Base-by-base conservation (phyloP, 2,113 vertebrate species). In the Chloebia gouldiae region DNA sequence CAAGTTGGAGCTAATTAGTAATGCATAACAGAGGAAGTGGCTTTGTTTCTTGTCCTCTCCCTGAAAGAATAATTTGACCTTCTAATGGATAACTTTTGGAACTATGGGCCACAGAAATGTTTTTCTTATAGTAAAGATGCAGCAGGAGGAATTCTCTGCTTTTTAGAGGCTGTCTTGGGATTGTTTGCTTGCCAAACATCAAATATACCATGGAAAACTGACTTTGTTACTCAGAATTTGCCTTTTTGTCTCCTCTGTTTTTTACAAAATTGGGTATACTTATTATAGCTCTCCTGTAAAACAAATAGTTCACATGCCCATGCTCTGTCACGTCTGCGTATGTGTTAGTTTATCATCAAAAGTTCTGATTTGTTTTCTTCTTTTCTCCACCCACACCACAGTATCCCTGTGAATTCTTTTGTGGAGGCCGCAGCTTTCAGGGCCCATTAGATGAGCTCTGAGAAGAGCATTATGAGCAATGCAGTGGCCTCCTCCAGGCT, bases 161-260 rank as follows among this genome's bases (percentile, higher is more conserved):
- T 96, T 95, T 86, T 92, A 79, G 88, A 95, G 42, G 50, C 50
- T 95, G n/a, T 73, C 78, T 89, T 63, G 89, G 79, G 44, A 73
- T 92, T 49, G 88, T 96, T 97, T 97, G 60, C 69, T 82, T 94
- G 88, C 76, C 68, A 73, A 94, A 92, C 40, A 88, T 89, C 71
- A 94, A 84, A 92, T 84, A 86, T 20, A 16, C 59, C 25, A 37
- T 14, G 40, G 71, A 93, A 92, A 95, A 71, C 50, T 70, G 44
- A 21, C 11, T 40, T 80, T 70, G 45, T 86, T 94, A 72, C 44
- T 25, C 37, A 28, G 87, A 86, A 75, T 22, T 73, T 86, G 22
- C 10, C 11, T 69, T 44, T 33, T 33, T 47, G 15, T 37, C 6
- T 20, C 31, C 22, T 72, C 31, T 81, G 31, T 6, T 25, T 89